A percentile compares a stretch with the other conserved stretches of the same genome.
Conservation (phyloP, 2,888 invertebrate species). For the Myopa testacea region DNA sequence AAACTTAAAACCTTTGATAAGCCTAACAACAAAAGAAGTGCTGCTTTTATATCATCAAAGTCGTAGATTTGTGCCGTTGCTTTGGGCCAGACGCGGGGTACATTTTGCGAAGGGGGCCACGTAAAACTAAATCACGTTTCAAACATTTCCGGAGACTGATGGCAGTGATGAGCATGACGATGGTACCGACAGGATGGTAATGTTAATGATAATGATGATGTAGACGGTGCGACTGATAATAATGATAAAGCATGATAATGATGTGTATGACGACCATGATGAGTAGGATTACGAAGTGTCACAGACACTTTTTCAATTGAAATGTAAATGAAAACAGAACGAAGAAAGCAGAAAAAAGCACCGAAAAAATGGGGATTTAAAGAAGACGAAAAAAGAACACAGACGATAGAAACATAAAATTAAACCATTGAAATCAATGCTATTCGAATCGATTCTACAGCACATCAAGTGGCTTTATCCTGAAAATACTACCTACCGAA, state of each 20-base stretch:
- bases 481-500: not conserved
- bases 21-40: conserved; percentile 35
- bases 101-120: conserved; percentile 47
- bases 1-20: conserved; percentile 46
- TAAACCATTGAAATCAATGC: not conserved
- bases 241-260: conserved; percentile 21
- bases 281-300: conserved; percentile 47
- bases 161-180: conserved; percentile 47
- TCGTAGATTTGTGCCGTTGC: not conserved
- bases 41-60: conserved; percentile 51
- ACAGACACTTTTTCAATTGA: conserved; percentile 57
- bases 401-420: not conserved
- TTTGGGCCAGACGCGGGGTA: no score
- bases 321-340: conserved; percentile 58
- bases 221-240: conserved; percentile 17
- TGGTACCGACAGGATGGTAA: not conserved
- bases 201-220: conserved; percentile 30
- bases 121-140: conserved; percentile 63
- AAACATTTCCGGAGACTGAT: conserved; percentile 60
- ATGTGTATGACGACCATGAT: conserved; percentile 42
- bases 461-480: not conserved
- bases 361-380: not conserved
- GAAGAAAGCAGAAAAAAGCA: not conserved
- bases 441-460: not conserved
- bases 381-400: not conserved